A percentile compares a stretch with the other conserved stretches of the same genome.
phyloP scores from a whole-genome alignment of 2,113 vertebrate genomes.

The Mellivora capensis region DNA sequence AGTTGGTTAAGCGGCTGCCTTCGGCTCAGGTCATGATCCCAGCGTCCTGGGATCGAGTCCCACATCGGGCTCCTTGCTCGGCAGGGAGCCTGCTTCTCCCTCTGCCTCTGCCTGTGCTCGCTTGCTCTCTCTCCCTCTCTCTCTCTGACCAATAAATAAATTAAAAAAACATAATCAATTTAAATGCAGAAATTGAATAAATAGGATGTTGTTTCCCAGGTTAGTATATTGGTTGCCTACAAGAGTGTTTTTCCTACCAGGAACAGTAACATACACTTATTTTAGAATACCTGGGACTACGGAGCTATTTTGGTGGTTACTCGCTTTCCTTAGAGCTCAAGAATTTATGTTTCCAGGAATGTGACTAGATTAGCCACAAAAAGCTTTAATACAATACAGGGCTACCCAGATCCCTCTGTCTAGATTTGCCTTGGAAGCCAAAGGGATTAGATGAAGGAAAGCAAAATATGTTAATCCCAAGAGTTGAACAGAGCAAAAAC shows the following conservation, averaged over 20 bases:
- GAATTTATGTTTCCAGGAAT: neutral
- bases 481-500: neutral
- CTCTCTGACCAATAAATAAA: too few species aligned
- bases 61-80: too few species aligned
- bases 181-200: neutral
- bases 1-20: too few species aligned
- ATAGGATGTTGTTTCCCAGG: neutral
- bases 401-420: neutral
- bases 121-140: too few species aligned
- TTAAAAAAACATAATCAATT: too few species aligned
- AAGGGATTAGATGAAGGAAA: neutral
- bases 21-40: too few species aligned
- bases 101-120: too few species aligned
- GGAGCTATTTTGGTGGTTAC: neutral
- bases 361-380: neutral
- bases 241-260: slow-evolving; percentile 10
- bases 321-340: neutral
- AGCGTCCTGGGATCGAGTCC: too few species aligned
- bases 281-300: neutral
- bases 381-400: neutral
- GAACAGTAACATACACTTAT: neutral
- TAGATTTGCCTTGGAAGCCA: neutral
- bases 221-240: neutral
- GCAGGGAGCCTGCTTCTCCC: too few species aligned
- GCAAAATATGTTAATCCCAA: neutral